A percentile compares a stretch with the other conserved stretches of the same genome.
Evolutionary conservation across 2,797 vertebrate genomes (phyloP).

Genomic region (Eulemur coronatus): DNA sequence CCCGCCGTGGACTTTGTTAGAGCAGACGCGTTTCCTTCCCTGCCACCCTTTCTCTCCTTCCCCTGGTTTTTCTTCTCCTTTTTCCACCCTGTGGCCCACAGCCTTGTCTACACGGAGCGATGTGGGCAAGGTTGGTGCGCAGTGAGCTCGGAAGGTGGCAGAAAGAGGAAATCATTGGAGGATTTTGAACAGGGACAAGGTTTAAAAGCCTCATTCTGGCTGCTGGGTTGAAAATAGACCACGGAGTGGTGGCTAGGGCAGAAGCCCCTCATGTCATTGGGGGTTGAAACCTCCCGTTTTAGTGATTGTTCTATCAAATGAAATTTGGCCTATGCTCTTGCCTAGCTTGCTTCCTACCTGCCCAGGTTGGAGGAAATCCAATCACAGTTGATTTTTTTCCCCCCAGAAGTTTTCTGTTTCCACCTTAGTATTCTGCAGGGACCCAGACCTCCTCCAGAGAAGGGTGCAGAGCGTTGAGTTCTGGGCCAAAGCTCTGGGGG

Average conservation of each 20-base stretch:
- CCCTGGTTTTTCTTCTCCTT: not conserved
- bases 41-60: not conserved
- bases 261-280: not conserved
- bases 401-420: not conserved
- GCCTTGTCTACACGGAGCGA: accelerated
- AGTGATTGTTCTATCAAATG: no score
- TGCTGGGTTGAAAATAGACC: not conserved
- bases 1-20: not conserved
- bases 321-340: no score
- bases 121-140: not conserved
- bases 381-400: no score
- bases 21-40: accelerated
- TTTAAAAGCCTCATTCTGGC: not conserved
- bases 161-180: not conserved
- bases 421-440: not conserved
- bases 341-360: no score
- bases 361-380: no score
- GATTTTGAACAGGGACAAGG: not conserved
- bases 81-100: not conserved
- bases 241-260: not conserved
- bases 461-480: not conserved
- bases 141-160: accelerated
- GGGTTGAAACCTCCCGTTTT: no score
- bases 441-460: not conserved
- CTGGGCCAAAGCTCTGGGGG: accelerated